phyloP scores from a whole-genome alignment of 2,888 invertebrate species.

The Andrena trimmerana region DNA sequence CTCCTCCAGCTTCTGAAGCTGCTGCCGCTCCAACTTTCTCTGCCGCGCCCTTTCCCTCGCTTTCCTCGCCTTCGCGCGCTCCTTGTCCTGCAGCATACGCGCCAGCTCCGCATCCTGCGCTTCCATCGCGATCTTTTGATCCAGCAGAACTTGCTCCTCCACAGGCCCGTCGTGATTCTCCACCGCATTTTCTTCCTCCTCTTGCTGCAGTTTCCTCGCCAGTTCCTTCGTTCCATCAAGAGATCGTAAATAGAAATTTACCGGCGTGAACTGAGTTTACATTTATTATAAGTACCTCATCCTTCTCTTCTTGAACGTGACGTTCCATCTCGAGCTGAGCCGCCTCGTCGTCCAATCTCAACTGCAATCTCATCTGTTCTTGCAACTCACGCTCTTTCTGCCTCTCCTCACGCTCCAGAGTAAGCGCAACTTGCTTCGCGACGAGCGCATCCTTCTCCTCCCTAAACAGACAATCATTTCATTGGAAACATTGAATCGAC shows the following conservation, averaged over 20 bases:
- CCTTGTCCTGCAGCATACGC: constrained; percentile 91
- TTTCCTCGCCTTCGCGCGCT: constrained; percentile 89
- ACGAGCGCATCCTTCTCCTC: constrained; percentile 90
- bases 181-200: constrained; percentile 89
- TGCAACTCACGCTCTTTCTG: constrained; percentile 86
- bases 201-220: constrained; percentile 91
- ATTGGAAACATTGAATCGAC: not conserved
- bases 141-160: constrained; percentile 82
- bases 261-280: not conserved
- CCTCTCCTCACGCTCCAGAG: constrained; percentile 87
- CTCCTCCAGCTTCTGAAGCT: constrained; percentile 86
- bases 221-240: constrained; percentile 86
- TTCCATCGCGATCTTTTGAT: constrained; percentile 91
- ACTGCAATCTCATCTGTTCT: constrained; percentile 85
- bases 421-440: constrained; percentile 89
- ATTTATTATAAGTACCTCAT: constrained; percentile 86
- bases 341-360: constrained; percentile 82
- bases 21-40: constrained; percentile 85
- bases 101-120: constrained; percentile 93
- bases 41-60: constrained; percentile 89
- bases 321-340: constrained; percentile 86
- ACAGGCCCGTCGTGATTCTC: constrained; percentile 85
- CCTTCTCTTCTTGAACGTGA: constrained; percentile 90
- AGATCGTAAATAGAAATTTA: not conserved
- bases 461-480: constrained; percentile 80